phyloP scores from a whole-genome alignment of 2,888 invertebrate genomes.

The Amblyteles armatorius region DNA sequence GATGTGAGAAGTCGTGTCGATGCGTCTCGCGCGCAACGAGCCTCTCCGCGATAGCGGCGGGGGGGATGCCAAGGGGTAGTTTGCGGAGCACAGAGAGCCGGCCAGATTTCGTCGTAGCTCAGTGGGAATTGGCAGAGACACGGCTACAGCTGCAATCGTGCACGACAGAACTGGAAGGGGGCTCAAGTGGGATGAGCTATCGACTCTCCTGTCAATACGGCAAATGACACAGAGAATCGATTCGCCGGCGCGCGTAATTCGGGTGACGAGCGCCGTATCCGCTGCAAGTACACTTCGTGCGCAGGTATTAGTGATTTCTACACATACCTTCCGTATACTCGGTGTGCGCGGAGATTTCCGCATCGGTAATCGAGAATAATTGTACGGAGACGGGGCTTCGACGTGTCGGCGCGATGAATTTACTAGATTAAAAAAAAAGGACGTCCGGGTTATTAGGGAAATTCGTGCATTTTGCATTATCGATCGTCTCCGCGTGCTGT shows the following conservation, averaged over 20 bases:
- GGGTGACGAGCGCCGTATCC: constrained; percentile 25
- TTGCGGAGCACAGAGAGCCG: constrained; percentile 13
- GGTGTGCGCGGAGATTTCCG: neutral
- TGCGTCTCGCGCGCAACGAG: constrained; percentile 8
- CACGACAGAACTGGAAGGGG: neutral
- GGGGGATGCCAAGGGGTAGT: neutral
- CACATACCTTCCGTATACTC: neutral
- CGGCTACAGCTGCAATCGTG: constrained; percentile 40
- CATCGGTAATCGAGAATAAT: constrained; percentile 3
- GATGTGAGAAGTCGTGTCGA: constrained; percentile 4
- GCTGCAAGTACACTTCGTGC: constrained; percentile 11
- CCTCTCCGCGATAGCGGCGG: neutral
- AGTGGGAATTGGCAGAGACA: constrained; percentile 53
- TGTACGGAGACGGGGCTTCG: neutral
- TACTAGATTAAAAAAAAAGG: neutral
- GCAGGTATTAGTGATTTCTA: neutral
- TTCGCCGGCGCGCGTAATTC: constrained; percentile 42
- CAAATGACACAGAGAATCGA: constrained; percentile 56
- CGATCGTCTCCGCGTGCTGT: neutral
- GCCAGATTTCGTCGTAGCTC: constrained; percentile 46
- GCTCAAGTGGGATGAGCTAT: constrained; percentile 36
- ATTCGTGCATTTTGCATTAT: neutral
- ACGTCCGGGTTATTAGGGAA: neutral
- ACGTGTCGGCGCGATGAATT: neutral
- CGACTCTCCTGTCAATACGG: constrained; percentile 61